Evolutionary conservation across 2,797 vertebrate species (phyloP).

Genomic region (Nasua narica): DNA sequence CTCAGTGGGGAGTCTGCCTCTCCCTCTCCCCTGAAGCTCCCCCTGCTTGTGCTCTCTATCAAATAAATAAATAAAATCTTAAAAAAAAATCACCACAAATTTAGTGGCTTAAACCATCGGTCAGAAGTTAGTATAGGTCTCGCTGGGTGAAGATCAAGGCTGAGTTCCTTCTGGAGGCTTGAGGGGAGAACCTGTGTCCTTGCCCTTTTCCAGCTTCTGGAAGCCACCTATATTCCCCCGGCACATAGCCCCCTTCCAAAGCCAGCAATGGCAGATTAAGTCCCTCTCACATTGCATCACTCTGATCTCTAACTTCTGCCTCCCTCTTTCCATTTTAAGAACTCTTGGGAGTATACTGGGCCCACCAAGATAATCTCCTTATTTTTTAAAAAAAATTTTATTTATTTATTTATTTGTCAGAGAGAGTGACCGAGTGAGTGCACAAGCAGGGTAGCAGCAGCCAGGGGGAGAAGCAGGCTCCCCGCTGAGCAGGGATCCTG

Average conservation of each 20-base stretch:
- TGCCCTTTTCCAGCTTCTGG: neutral
- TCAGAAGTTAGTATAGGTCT: neutral
- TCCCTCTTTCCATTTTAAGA: neutral
- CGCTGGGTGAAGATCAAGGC: neutral
- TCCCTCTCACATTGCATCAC: neutral
- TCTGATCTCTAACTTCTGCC: neutral
- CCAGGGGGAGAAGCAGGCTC: too few species aligned
- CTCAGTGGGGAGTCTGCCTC: too few species aligned
- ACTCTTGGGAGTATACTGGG: neutral
- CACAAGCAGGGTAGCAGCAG: too few species aligned
- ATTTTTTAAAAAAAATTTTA: neutral
- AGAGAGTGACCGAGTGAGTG: too few species aligned
- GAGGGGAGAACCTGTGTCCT: neutral
- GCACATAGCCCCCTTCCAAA: neutral
- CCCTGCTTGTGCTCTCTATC: too few species aligned
- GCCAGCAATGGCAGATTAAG: neutral
- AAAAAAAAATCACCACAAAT: neutral
- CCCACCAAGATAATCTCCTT: neutral
- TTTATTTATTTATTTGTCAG: too few species aligned
- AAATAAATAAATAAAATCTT: too few species aligned
- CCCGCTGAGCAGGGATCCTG: too few species aligned
- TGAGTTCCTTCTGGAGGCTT: neutral
- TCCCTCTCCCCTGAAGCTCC: too few species aligned
- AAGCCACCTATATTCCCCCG: neutral
- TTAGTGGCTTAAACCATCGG: neutral